Evolutionary conservation across 2,797 vertebrate species (phyloP).

Genomic region (Iguana delicatissima): DNA sequence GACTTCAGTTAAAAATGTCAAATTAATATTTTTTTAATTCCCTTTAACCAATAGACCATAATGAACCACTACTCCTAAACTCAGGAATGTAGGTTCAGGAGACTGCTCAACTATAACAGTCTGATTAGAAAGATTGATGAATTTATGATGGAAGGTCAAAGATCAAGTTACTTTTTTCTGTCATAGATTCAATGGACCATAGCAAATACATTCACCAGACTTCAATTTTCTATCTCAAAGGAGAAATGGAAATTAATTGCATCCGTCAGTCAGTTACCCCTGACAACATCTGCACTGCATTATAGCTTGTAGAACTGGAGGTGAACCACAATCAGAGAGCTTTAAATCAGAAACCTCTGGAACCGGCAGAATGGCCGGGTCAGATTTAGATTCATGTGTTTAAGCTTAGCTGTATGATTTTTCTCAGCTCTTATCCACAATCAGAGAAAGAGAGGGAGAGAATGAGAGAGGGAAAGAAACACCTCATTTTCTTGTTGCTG

Average conservation of each 20-base stretch:
- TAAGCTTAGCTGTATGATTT: not conserved
- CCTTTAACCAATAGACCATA: conserved; percentile 20
- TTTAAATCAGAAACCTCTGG: conserved; percentile 46
- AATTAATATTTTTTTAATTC: not conserved
- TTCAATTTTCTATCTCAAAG: conserved; percentile 41
- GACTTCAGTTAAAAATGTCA: conserved; percentile 28
- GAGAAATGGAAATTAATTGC: conserved; percentile 47
- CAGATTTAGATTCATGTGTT: conserved; percentile 33
- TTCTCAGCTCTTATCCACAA: conserved; percentile 7
- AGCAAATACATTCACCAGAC: conserved; percentile 39
- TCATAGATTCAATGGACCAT: conserved; percentile 19
- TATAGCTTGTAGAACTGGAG: conserved; percentile 37
- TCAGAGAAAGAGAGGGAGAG: not conserved
- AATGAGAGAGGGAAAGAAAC: too few relatives aligned
- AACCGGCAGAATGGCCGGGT: conserved; percentile 15
- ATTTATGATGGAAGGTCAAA: conserved; percentile 43
- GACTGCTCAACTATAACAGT: conserved; percentile 24
- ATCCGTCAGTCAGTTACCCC: conserved; percentile 40
- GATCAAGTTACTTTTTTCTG: conserved; percentile 18
- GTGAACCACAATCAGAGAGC: conserved; percentile 42
- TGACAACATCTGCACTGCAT: conserved; percentile 40
- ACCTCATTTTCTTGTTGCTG: conserved; percentile 1
- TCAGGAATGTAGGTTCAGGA: conserved; percentile 15
- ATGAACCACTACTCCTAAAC: conserved; percentile 26
- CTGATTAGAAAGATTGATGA: conserved; percentile 35